phyloP scores from a whole-genome alignment of 2,113 vertebrate genomes.

The Equus quagga region DNA sequence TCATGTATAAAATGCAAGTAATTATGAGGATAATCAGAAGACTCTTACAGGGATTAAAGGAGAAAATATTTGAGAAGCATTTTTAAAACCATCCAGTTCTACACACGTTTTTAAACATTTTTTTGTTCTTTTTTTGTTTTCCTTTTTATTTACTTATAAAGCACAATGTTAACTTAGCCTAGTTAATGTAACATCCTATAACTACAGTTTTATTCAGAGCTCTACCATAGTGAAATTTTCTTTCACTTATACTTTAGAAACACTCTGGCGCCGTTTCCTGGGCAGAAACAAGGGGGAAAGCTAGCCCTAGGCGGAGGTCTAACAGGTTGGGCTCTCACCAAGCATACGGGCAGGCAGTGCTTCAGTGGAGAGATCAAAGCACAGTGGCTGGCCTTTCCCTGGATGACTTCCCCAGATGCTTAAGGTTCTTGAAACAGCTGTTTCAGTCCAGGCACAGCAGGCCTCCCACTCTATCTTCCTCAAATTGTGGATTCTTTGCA shows the following conservation, averaged over 20 bases:
- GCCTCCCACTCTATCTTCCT: background rate
- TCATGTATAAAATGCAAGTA: conserved; percentile 43
- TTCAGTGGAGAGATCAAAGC: conserved; percentile 47
- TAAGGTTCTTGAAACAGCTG: conserved; percentile 70
- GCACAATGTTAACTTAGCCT: background rate
- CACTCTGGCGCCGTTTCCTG: background rate
- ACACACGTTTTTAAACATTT: background rate
- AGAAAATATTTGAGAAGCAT: conserved; percentile 15
- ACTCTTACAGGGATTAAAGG: background rate
- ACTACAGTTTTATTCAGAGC: background rate
- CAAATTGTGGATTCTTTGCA: conserved; percentile 38
- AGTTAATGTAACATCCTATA: conserved; percentile 20
- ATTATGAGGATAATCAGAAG: background rate
- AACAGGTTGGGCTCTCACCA: background rate
- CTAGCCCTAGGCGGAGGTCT: background rate
- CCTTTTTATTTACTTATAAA: background rate
- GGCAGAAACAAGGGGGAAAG: background rate
- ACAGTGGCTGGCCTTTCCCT: conserved; percentile 46
- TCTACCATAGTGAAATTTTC: background rate
- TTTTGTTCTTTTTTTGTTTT: background rate
- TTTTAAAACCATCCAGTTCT: background rate
- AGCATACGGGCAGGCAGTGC: conserved; percentile 32
- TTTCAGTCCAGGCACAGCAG: conserved; percentile 49
- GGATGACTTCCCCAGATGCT: conserved; percentile 71
- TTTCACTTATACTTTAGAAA: conserved; percentile 48